A percentile compares a stretch with the other conserved stretches of the same genome.
Conservation (phyloP, 2,888 invertebrate genomes). For the Cephus runcator region DNA sequence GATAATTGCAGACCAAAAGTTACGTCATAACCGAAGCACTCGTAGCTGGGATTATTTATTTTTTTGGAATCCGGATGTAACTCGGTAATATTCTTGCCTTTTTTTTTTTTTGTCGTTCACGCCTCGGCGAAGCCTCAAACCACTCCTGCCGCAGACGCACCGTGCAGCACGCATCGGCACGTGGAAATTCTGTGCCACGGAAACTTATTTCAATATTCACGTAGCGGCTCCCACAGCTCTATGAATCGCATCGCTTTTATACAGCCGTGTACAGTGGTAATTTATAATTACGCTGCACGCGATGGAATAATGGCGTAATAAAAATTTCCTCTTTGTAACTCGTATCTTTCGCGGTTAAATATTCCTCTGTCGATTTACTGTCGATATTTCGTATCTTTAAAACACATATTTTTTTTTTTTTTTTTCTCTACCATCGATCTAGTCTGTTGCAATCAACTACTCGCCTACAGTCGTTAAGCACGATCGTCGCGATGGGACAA, state of each 20-base stretch:
- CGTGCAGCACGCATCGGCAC: background rate
- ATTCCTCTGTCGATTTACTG: background rate
- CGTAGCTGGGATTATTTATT: background rate
- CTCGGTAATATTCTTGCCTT: background rate
- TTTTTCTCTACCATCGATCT: background rate
- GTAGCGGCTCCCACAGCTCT: background rate
- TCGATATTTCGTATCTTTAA: background rate
- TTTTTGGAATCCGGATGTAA: background rate
- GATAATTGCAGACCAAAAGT: background rate
- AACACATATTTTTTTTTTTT: background rate
- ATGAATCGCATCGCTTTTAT: background rate
- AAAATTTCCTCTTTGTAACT: background rate
- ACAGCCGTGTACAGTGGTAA: background rate
- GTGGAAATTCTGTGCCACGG: slow-evolving; percentile 29
- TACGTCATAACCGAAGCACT: background rate
- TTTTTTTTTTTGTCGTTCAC: background rate
- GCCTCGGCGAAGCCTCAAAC: slow-evolving; percentile 6
- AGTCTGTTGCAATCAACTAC: background rate
- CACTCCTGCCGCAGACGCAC: background rate
- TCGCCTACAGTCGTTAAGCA: background rate
- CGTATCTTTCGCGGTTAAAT: background rate
- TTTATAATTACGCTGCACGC: background rate
- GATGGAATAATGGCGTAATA: background rate
- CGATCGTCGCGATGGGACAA: background rate
- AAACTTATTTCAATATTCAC: background rate